These are phyloP conservation scores for Spodoptera picta DNA, from an alignment of 2,888 invertebrate genomes.

Conservation along the genomic window DNA sequence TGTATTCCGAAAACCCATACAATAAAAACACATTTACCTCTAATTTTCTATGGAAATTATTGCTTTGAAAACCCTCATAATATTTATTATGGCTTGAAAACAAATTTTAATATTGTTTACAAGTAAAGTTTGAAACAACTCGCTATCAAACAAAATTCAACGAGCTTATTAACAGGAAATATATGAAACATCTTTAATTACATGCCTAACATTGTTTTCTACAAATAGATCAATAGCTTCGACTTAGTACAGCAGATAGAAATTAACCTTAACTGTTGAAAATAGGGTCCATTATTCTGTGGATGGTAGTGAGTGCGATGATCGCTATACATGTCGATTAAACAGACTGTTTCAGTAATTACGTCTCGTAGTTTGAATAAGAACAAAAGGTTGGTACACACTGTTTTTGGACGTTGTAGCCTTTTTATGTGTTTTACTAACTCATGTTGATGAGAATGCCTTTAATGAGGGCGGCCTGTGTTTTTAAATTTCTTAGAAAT, in stretches of 20 bases:
- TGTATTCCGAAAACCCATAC: not conserved
- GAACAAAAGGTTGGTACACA: conserved; percentile 59
- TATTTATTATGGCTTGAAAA: conserved; percentile 8
- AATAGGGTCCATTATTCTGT: conserved; percentile 19
- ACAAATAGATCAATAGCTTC: conserved; percentile 69
- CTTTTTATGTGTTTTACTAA: conserved; percentile 23
- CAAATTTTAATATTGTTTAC: conserved; percentile 22
- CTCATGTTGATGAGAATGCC: conserved; percentile 1
- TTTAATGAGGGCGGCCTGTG: conserved; percentile 13
- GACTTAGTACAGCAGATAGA: conserved; percentile 42
- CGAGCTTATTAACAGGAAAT: conserved; percentile 40
- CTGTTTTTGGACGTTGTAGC: conserved; percentile 29
- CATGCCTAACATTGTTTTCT: conserved; percentile 64
- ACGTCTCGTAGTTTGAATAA: conserved; percentile 53
- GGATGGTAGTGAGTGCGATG: not conserved
- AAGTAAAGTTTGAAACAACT: conserved; percentile 30
- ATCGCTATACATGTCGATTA: conserved; percentile 29
- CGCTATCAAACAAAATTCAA: conserved; percentile 28
- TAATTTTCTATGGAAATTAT: not conserved
- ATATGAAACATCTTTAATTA: conserved; percentile 64
- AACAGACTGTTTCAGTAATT: conserved; percentile 65
- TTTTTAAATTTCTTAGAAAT: too few relatives aligned
- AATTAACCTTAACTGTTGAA: conserved; percentile 6
- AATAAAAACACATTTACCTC: not conserved
- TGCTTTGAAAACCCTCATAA: not conserved